Evolutionary conservation across 2,888 invertebrate genomes (phyloP).

Genomic region (Neocrepidodera transversa): DNA sequence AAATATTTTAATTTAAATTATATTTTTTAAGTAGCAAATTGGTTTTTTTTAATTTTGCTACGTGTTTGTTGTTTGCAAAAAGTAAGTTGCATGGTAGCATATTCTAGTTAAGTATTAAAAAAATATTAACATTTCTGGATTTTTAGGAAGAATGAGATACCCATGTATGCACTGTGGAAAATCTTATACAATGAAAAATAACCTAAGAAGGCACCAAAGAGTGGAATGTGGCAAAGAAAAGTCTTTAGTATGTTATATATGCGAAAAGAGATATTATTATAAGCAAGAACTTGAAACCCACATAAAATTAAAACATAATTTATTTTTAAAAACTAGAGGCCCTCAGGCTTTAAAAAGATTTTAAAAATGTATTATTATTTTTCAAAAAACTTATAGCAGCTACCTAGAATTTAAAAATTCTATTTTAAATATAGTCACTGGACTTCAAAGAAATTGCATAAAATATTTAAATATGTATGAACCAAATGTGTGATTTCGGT

Average conservation of each 20-base stretch:
- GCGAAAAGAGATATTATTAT: slow-evolving; percentile 48
- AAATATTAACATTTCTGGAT: not conserved
- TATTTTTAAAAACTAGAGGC: slow-evolving; percentile 31
- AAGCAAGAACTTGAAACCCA: slow-evolving; percentile 49
- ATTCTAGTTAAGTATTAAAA: not conserved
- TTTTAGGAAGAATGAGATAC: slow-evolving; percentile 27
- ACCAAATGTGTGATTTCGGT: too few relatives aligned
- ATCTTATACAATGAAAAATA: slow-evolving; percentile 44
- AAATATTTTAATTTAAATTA: too few relatives aligned
- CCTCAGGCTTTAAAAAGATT: not conserved
- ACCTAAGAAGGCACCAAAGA: slow-evolving; percentile 46
- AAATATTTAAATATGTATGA: too few relatives aligned
- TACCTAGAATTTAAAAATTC: too few relatives aligned
- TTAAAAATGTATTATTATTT: not conserved
- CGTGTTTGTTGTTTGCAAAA: not conserved
- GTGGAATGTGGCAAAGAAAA: slow-evolving; percentile 53
- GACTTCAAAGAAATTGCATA: too few relatives aligned
- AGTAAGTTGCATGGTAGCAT: slow-evolving; percentile 14
- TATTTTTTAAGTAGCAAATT: not conserved
- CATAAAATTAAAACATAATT: slow-evolving; percentile 41
- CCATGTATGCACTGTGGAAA: slow-evolving; percentile 41
- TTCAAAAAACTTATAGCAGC: too few relatives aligned
- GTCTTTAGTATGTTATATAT: slow-evolving; percentile 44
- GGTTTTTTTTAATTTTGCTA: not conserved
- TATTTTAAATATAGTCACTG: too few relatives aligned